Base-by-base conservation (phyloP, 2,888 invertebrate genomes). In the Hemithea aestivaria region DNA sequence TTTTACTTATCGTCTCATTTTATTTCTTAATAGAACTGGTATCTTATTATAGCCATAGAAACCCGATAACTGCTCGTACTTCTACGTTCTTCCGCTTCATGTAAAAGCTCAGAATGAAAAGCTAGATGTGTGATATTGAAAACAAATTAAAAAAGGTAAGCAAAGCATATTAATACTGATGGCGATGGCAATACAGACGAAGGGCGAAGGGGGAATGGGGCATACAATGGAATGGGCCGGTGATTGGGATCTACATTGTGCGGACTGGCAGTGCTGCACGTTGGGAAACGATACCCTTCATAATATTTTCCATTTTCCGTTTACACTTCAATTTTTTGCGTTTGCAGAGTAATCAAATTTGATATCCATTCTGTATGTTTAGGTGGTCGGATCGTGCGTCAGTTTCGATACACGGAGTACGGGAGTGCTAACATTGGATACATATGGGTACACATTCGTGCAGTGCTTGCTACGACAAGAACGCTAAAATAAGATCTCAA, bases 401-500 rank as follows among this genome's bases (percentile, higher is more conserved):
- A 30, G 33, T 39, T 3, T 36, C 8, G 31, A 29, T 30, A 42
- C 32, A 20, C 8, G 33, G 27, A 35, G 30, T 34, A 20, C 16
- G 37, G 30, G 43, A 37, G 41, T 49, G 39, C 35, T 42, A 51
- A 5, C 8, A 12, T 11, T 12, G n/a, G 20, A 20, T 23, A 10
- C 20, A 7, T 9, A 7, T 22, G n/a, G 27, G 8, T 35, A 54
- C 25, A 55, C 32, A 41, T 43, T 51, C 52, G 66, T 73, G 73
- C 74, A 57, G 52, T 58, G 51, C 55, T 56, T 42, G 44, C 44
- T 54, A 45, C 48, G 45, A 38, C 31, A 29, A 51, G 32, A 42
- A 46, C 49, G 69, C 79, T 68, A 65, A 46, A 81, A 78, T 73
- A 80, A 79, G 80, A 81, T 80, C 78, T 79, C 73, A 54, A 47